Conservation (phyloP, 2,113 vertebrate species). For the Onychorhynchus coronatus region DNA sequence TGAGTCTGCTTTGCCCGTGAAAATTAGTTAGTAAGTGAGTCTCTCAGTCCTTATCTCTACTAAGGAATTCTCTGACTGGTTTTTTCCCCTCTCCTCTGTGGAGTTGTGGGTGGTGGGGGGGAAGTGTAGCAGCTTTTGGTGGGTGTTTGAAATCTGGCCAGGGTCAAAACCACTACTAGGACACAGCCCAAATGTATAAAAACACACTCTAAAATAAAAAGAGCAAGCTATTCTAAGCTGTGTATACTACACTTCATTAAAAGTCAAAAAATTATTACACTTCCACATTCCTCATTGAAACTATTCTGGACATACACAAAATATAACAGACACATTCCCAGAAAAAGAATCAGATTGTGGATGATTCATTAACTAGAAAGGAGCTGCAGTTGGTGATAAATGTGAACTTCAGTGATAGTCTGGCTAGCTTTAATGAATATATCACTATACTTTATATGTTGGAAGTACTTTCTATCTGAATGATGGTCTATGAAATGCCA, state of each 20-base stretch:
- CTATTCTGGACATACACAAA: background rate
- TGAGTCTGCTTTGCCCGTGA: too few species aligned
- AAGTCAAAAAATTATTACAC: background rate
- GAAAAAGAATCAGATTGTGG: background rate
- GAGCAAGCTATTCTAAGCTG: background rate
- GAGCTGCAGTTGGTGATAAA: background rate
- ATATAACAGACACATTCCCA: background rate
- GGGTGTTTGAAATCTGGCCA: too few species aligned
- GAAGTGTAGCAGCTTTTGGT: too few species aligned
- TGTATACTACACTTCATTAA: background rate
- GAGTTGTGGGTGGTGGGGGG: too few species aligned
- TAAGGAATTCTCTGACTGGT: too few species aligned
- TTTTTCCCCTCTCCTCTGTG: too few species aligned
- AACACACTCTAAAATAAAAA: background rate
- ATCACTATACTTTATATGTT: background rate
- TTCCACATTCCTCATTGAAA: background rate
- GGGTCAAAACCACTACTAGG: too few species aligned
- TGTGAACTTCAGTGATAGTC: background rate
- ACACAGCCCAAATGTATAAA: background rate
- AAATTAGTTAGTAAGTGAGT: too few species aligned
- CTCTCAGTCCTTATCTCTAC: too few species aligned
- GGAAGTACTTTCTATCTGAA: background rate
- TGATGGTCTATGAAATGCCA: background rate
- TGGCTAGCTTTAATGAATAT: background rate
- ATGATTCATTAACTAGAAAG: background rate